Conservation (phyloP, 2,888 invertebrate species). For the Thereva nobilitata region DNA sequence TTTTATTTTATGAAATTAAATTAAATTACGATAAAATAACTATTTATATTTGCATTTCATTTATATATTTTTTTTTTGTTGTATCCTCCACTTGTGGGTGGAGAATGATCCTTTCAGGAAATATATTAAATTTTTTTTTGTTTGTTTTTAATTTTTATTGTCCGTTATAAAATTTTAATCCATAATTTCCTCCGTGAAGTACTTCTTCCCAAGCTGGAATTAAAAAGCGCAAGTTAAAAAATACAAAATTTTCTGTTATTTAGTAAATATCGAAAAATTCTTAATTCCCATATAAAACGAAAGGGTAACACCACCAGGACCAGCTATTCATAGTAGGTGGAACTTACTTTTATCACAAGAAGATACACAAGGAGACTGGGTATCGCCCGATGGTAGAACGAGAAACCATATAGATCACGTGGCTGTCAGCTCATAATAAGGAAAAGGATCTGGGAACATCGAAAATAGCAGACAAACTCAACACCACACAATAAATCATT, state of each 20-base stretch:
- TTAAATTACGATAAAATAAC: slow-evolving; percentile 25
- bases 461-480: too few species aligned
- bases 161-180: slow-evolving; percentile 65
- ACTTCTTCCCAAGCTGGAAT: slow-evolving; percentile 76
- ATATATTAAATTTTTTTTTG: not conserved
- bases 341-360: too few species aligned
- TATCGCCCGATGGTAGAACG: too few species aligned
- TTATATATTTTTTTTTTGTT: slow-evolving; percentile 11
- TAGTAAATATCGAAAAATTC: not conserved
- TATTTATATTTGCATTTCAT: slow-evolving; percentile 3
- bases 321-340: too few species aligned
- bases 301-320: not conserved
- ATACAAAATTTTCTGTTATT: not conserved
- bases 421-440: too few species aligned
- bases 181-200: slow-evolving; percentile 61
- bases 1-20: slow-evolving; percentile 22
- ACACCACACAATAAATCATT: too few species aligned
- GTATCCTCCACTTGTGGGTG: slow-evolving; percentile 1
- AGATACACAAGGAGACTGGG: too few species aligned
- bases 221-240: slow-evolving; percentile 35
- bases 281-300: too few species aligned
- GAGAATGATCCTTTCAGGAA: not conserved
- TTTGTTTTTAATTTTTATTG: slow-evolving; percentile 50
- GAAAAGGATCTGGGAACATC: too few species aligned
- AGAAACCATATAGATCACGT: too few species aligned